phyloP scores from a whole-genome alignment of 2,888 invertebrate genomes.

The Campopleginae sp. region DNA sequence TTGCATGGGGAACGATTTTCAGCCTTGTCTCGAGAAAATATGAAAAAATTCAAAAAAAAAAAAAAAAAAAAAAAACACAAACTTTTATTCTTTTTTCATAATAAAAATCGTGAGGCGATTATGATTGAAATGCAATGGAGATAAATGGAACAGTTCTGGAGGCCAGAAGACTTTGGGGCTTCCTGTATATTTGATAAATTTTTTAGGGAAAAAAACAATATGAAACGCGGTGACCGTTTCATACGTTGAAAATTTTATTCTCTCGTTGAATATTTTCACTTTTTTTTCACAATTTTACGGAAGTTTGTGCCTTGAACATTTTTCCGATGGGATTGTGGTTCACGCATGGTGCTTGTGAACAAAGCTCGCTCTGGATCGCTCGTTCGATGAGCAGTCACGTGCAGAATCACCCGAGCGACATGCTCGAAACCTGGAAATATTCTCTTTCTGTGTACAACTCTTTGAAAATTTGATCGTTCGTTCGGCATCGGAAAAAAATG shows the following conservation, averaged over 20 bases:
- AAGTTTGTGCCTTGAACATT: background rate
- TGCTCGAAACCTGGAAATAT: background rate
- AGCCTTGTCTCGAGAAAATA: no score
- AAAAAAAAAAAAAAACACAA: no score
- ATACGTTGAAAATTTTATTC: background rate
- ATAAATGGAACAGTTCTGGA: no score
- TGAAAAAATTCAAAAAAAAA: no score
- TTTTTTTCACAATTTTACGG: background rate
- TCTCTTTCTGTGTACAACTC: background rate
- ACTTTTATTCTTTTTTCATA: no score
- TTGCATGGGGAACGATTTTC: no score
- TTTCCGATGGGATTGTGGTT: constrained; percentile 67
- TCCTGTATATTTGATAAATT: no score
- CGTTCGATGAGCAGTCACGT: constrained; percentile 24
- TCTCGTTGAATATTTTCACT: background rate
- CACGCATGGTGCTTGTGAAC: constrained; percentile 70
- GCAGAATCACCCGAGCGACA: background rate
- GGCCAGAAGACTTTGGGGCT: no score
- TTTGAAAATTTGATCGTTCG: background rate
- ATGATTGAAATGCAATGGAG: no score
- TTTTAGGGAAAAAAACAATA: no score
- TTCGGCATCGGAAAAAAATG: background rate
- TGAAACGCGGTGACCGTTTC: background rate
- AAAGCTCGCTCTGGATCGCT: constrained; percentile 68
- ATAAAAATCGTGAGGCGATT: no score